Percentiles rank a stretch among this genome's conserved stretches.
Evolutionary conservation across 1,140 invertebrate species (phyloP).

Genomic region (Drosophila kanapiae): DNA sequence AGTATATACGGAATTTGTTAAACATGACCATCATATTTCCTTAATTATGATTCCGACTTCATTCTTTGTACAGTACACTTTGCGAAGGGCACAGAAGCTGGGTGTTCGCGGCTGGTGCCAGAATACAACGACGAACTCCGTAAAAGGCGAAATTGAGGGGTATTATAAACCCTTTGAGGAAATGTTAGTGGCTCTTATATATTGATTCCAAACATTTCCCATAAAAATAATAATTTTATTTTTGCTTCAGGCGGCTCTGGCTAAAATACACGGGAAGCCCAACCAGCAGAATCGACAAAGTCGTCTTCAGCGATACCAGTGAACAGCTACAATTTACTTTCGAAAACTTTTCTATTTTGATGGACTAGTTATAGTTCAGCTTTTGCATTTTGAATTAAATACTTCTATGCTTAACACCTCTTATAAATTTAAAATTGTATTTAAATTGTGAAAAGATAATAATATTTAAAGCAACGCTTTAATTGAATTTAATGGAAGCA

Average conservation of each 20-base stretch:
- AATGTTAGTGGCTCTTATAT: slow-evolving; percentile 42
- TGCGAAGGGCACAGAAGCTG: slow-evolving; percentile 63
- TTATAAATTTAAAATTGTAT: background rate
- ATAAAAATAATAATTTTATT: background rate
- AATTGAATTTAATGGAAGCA: no score
- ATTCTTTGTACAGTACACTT: slow-evolving; percentile 50
- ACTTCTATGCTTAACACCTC: background rate
- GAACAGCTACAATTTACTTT: slow-evolving; percentile 27
- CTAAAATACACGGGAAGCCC: slow-evolving; percentile 64
- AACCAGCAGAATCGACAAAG: slow-evolving; percentile 70
- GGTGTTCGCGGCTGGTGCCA: slow-evolving; percentile 60
- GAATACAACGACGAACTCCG: slow-evolving; percentile 35
- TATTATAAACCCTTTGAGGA: slow-evolving; percentile 43
- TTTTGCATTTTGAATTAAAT: background rate
- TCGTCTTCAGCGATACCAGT: slow-evolving; percentile 40
- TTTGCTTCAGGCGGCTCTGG: slow-evolving; percentile 58
- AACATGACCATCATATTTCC: background rate
- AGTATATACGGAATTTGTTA: background rate
- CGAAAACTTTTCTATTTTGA: slow-evolving; percentile 38
- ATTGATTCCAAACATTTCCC: background rate
- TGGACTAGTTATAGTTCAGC: slow-evolving; percentile 12
- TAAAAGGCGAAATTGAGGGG: slow-evolving; percentile 60
- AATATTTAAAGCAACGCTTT: background rate
- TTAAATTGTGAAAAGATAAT: background rate
- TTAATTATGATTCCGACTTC: background rate